Base-by-base conservation (phyloP, 2,113 vertebrate genomes). In the Malaclemys terrapin region DNA sequence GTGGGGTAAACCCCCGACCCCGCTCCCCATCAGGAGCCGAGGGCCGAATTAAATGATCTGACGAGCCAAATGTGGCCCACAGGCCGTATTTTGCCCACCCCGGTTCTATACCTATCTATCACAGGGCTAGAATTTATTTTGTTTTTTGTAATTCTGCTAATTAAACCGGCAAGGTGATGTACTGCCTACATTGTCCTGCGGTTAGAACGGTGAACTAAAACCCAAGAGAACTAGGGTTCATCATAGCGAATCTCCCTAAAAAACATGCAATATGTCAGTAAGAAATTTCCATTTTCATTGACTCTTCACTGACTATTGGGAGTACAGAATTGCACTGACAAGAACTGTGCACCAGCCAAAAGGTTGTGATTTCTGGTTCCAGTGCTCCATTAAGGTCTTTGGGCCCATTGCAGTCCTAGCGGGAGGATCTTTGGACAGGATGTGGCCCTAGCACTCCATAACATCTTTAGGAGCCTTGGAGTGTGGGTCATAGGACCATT, bases 401-500 rank as follows among this genome's bases (percentile, higher is more conserved):
- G 50, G 88, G 45, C 14, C 35, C 59, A 62, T 13, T 75, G 81
- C 53, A 31, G 29, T 5, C 54, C 35, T 7, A 2, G 14, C 6
- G 2, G 20, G 1, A 4, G 5, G 5, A 82, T 62, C 57, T 62
- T 31, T 62, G 12, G 57, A 62, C 27, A 31, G 27, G 57, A 38
- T 72, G 65, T 72, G 31, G 27, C 22, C 14, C 2, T 42, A 49
- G 27, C 80, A 59, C 79, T 89, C 27, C 29, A 19, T 38, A 78
- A 94, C 87, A 84, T 85, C 94, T 72, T 95, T 49, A 85, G 53
- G 45, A 96, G 82, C 57, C 24, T 31, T 45, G 78, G 27, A 47
- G 89, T 94, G 84, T 91, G 84, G 81, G 3, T 84, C 85, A 56
- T 53, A 54, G 65, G 57, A 84, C 65, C 95, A 90, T 96, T 95